Evolutionary conservation across 92 coral and sea anemone genomes (phyloP), one percentile per base, ranked within the genome.

Genomic region (Hydrozoanthus gracilis): DNA sequence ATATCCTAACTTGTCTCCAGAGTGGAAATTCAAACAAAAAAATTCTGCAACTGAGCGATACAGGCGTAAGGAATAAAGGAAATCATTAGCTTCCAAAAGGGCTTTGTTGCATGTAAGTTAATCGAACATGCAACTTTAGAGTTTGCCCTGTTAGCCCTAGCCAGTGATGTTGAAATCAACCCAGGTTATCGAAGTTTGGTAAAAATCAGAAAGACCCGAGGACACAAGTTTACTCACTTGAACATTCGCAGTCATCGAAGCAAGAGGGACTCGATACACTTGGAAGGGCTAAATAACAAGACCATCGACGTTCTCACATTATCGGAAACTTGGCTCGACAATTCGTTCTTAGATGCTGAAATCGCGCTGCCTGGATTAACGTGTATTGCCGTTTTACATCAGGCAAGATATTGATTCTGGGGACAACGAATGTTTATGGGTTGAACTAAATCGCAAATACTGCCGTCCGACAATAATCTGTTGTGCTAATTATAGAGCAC

Each of bases 91-190:
- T 87, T 66, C 73, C 78, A 76, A 64, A 86, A 58, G 20, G 83
- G 84, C 39, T 62, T 15, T 58, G 54, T 77, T 14, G 61, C 83
- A 56, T 87, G 90, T 76, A 87, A 87, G 78, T 39, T 78, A 15
- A 62, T 87, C 73, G 79, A 77, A 46, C 90, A 66, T 87, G 90
- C 80, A 44, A 78, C 71, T n/a, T 58, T 79, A 51, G 90, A 58
- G 45, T 62, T 54, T 74, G 18, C 78, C 16, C 79, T 87, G 65
- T 65, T 87, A 64, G 71, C 86, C 16, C 86, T 87, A 35, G 83
- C 90, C 65, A 77, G 80, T 44, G 90, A 87, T 65, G 58, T 87
- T 14, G 86, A 87, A 56, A 71, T 87, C 67, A 87, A 79, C 80
- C 90, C 90, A 49, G 90, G 90, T 12, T 87, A 76, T 77, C 68